Percentiles rank a stretch among this genome's conserved stretches.
phyloP scores from a whole-genome alignment of 2,888 invertebrate genomes.

The Agrenia bidenticulata region DNA sequence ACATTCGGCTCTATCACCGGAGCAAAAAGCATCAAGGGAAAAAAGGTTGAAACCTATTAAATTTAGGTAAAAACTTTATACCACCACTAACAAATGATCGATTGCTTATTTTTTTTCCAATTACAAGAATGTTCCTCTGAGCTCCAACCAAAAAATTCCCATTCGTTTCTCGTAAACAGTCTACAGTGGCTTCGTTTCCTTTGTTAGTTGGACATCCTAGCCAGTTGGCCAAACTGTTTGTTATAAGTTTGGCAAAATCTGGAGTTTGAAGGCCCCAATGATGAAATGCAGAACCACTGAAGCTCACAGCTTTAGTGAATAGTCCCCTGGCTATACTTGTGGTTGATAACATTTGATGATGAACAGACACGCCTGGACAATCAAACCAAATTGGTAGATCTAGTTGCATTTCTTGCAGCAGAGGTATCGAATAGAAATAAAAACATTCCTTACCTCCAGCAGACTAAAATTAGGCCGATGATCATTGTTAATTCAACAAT shows the following conservation, averaged over 20 bases:
- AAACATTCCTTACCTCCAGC: conserved; percentile 9
- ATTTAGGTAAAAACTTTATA: too few relatives aligned
- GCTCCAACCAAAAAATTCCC: conserved; percentile 36
- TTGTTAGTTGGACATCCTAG: conserved; percentile 26
- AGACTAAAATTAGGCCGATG: too few relatives aligned
- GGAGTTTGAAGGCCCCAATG: conserved; percentile 37
- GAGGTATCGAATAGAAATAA: too few relatives aligned
- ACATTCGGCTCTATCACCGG: conserved; percentile 32
- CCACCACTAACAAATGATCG: too few relatives aligned
- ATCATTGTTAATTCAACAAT: background rate
- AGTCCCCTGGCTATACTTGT: conserved; percentile 19
- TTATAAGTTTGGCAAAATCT: conserved; percentile 23
- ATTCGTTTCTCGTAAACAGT: conserved; percentile 29
- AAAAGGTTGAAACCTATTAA: background rate
- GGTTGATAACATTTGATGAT: conserved; percentile 40
- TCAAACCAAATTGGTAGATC: too few relatives aligned
- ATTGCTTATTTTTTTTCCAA: too few relatives aligned
- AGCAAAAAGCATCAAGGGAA: conserved; percentile 32
- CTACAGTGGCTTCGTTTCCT: conserved; percentile 28
- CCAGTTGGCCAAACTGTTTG: conserved; percentile 27
- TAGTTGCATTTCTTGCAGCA: too few relatives aligned
- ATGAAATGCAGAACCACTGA: conserved; percentile 35
- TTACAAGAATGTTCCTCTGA: conserved; percentile 36
- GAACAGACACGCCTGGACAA: conserved; percentile 31
- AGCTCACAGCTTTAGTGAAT: conserved; percentile 28